phyloP scores from a whole-genome alignment of 1,140 invertebrate genomes.

The Dreissena polymorpha region DNA sequence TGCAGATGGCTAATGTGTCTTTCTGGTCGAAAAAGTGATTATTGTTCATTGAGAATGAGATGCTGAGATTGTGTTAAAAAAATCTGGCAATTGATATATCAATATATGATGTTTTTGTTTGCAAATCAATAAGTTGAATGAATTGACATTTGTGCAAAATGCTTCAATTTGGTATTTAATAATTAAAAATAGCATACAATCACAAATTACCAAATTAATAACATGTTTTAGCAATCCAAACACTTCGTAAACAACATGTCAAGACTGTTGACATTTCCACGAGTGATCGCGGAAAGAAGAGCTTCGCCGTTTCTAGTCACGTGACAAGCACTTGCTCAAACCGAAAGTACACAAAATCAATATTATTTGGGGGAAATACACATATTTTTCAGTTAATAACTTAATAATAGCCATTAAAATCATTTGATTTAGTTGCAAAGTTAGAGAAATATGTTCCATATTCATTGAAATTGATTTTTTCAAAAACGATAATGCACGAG shows the following conservation, averaged over 20 bases:
- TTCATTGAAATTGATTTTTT: not conserved
- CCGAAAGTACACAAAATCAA: slow-evolving; percentile 34
- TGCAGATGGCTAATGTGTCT: too few relatives aligned
- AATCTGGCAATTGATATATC: too few relatives aligned
- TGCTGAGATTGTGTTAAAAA: too few relatives aligned
- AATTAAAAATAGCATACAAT: too few relatives aligned
- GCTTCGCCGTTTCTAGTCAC: slow-evolving; percentile 72
- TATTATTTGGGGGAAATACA: slow-evolving; percentile 1
- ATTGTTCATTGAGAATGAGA: too few relatives aligned
- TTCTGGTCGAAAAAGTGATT: too few relatives aligned
- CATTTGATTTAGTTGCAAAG: not conserved
- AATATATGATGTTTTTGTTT: too few relatives aligned
- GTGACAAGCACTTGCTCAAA: slow-evolving; percentile 62
- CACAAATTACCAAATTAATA: not conserved
- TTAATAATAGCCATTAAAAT: not conserved
- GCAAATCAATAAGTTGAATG: too few relatives aligned
- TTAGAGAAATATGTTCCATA: not conserved
- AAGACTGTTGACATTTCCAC: slow-evolving; percentile 30
- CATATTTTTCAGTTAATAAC: too few relatives aligned
- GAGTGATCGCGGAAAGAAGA: slow-evolving; percentile 32
- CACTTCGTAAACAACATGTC: not conserved
- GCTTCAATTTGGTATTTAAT: too few relatives aligned
- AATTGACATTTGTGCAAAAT: too few relatives aligned
- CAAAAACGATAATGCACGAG: slow-evolving; percentile 29
- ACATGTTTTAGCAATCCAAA: not conserved